Evolutionary conservation across 1,140 invertebrate genomes (phyloP).

Genomic region (Stenopsyche tienmushanensis): DNA sequence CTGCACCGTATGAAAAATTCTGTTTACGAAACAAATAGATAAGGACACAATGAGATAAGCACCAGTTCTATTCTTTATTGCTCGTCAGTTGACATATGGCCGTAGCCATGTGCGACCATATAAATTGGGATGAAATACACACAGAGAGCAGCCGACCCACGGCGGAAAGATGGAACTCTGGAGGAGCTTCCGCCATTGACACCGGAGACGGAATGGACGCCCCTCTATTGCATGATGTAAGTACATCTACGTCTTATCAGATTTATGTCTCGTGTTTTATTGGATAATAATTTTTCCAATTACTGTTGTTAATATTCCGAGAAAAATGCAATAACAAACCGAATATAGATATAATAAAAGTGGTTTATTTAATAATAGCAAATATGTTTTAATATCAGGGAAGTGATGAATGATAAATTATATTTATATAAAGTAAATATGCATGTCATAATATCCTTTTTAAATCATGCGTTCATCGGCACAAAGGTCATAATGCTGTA

Average conservation of each 20-base stretch:
- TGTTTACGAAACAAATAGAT: constrained; percentile 3
- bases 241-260: too few species aligned
- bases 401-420: too few species aligned
- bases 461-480: too few species aligned
- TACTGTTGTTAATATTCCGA: neutral
- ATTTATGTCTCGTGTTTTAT: constrained; percentile 1
- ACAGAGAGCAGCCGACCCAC: constrained; percentile 19
- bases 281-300: neutral
- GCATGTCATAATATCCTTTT: too few species aligned
- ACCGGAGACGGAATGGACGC: constrained; percentile 36
- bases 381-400: too few species aligned
- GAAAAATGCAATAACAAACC: neutral
- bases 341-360: constrained; percentile 8
- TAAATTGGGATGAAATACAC: constrained; percentile 41
- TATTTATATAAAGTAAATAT: too few species aligned
- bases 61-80: too few species aligned
- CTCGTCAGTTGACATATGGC: neutral
- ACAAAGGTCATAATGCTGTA: too few species aligned
- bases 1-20: too few species aligned
- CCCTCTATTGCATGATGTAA: constrained; percentile 46
- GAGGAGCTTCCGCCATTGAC: constrained; percentile 22
- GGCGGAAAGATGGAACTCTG: neutral
- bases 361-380: too few species aligned
- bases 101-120: constrained; percentile 37
- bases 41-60: constrained; percentile 9